Base-by-base conservation (phyloP, 2,888 invertebrate genomes). In the Cephus rjabovi region DNA sequence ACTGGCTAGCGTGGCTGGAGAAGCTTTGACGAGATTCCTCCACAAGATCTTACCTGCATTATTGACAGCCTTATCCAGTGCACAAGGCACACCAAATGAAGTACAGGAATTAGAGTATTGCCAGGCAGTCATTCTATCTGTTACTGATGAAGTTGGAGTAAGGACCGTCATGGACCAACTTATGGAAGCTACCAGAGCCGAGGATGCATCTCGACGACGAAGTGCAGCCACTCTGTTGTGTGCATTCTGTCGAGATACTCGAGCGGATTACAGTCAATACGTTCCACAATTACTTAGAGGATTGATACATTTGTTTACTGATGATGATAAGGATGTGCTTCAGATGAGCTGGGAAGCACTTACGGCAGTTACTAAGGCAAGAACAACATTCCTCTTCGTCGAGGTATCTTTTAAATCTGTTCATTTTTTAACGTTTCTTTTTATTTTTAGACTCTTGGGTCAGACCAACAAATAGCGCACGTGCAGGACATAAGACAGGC, bases 1-100 rank as follows among this genome's bases (percentile, higher is more conserved):
- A 88, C 93, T 99, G 83, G 97, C 98, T 2, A 96, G 98, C 35
- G 98, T 98, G 9, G 98, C 99, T 74, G 98, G 98, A 73, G 97
- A 98, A 90, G 96, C 98, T 33, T 93, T 99, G 77, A 97, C 97
- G 12, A 95, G 96, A 89, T 98, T 98, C 91, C 93, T 99, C 81
- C 95, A 96, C 84, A 97, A 97, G 92, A 98, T 99, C 89, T 93
- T 99, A 85, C 98, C 98, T 37, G 98, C 99, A 34, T 93, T 99
- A 82, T 94, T 98, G 80, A 93, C 93, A 34, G 96, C 97, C 78
- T 93, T 98, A 76, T 95, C 94, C 1, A 93, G 94, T 68, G 95
- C 96, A 4, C 94, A 95, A 85, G 95, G 94, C 70, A 93, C 94
- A 34, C 92, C 94, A 1, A 93, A 93, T 79, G 96, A 96, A 92